Evolutionary conservation across 1,140 invertebrate species (phyloP).

Genomic region (Penaeus chinensis): DNA sequence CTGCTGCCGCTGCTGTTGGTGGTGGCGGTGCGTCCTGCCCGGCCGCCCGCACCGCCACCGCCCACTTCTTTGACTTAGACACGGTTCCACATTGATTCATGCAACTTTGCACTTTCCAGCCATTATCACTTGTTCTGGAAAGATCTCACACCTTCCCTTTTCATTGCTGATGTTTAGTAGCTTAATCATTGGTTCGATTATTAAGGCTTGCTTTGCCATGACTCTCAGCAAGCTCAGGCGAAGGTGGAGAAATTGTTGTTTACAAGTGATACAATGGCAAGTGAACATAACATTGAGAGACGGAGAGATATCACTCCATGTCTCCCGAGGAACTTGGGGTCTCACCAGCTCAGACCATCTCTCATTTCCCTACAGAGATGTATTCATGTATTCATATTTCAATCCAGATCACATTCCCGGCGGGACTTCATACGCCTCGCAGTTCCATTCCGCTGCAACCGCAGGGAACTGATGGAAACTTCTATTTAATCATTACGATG

Average conservation of each 20-base stretch:
- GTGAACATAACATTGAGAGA: constrained; percentile 15
- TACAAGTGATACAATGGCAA: constrained; percentile 20
- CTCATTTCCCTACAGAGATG: constrained; percentile 26
- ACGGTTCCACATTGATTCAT: constrained; percentile 41
- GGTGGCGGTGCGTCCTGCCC: constrained; percentile 35
- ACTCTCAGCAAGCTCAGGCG: too few species aligned
- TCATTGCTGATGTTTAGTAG: too few species aligned
- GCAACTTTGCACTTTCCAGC: constrained; percentile 14
- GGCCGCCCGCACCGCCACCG: constrained; percentile 15
- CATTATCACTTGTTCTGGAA: not conserved
- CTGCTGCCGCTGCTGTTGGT: constrained; percentile 40
- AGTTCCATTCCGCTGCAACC: too few species aligned
- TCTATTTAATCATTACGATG: too few species aligned
- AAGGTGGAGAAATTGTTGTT: not conserved
- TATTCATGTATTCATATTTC: constrained; percentile 35
- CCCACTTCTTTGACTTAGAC: constrained; percentile 7
- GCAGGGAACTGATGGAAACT: too few species aligned
- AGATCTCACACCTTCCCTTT: constrained; percentile 1
- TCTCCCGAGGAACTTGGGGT: not conserved
- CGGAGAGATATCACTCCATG: not conserved
- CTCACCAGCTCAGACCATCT: not conserved
- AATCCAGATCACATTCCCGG: constrained; percentile 22
- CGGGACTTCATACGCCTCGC: not conserved
- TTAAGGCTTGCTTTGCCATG: too few species aligned
- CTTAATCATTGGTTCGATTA: too few species aligned